phyloP scores from a whole-genome alignment of 2,113 vertebrate genomes.

The Benthochromis sp. region DNA sequence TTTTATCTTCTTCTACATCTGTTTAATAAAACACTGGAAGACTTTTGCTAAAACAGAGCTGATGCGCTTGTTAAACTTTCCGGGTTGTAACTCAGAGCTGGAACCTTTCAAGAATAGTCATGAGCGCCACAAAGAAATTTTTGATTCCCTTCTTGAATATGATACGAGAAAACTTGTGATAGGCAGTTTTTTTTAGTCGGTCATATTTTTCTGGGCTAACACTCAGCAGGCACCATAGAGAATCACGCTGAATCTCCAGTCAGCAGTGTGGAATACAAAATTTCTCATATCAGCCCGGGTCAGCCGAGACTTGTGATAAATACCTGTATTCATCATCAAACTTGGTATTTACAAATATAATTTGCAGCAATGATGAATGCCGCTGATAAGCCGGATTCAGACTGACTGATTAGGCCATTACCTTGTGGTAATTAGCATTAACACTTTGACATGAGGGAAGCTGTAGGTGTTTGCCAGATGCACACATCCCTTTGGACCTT shows the following conservation, averaged over 20 bases:
- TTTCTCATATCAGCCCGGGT: background rate
- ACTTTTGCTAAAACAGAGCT: conserved; percentile 13
- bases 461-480: conserved; percentile 17
- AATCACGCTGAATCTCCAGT: background rate
- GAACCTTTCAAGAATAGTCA: background rate
- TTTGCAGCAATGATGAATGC: conserved; percentile 5
- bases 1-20: conserved; percentile 22
- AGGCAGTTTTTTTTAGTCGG: background rate
- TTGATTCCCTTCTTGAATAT: background rate
- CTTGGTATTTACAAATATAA: conserved; percentile 46
- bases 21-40: conserved; percentile 36
- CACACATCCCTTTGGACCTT: background rate
- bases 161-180: background rate
- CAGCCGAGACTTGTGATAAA: background rate
- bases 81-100: background rate
- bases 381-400: background rate
- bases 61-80: background rate
- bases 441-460: background rate
- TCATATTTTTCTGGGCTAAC: background rate
- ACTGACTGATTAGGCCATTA: conserved; percentile 48
- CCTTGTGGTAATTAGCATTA: conserved; percentile 21
- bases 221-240: background rate
- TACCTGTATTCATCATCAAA: conserved; percentile 6
- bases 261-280: background rate
- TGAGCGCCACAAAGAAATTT: background rate